A percentile compares a stretch with the other conserved stretches of the same genome.
Conservation (phyloP, 2,113 vertebrate genomes). For the Kryptolebias marmoratus region DNA sequence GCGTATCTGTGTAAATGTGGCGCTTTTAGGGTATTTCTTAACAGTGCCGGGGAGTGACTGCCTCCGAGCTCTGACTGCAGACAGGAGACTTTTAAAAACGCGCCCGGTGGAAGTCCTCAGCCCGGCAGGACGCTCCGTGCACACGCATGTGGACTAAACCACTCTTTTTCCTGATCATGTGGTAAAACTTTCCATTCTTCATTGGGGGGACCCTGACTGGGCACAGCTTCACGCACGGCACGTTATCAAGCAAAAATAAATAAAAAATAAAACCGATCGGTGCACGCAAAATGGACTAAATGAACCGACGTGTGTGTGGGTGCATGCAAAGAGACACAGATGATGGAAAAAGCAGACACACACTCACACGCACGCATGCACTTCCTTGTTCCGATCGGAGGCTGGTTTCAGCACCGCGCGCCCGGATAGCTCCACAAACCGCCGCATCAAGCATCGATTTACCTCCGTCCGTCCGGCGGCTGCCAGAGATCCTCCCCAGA, state of each 20-base stretch:
- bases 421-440: conserved; percentile 67
- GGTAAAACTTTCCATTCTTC: conserved; percentile 70
- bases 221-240: conserved; percentile 14
- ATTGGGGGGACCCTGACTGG: conserved; percentile 45
- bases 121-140: conserved; percentile 33
- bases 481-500: conserved; percentile 52
- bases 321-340: not conserved
- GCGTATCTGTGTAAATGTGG: not conserved
- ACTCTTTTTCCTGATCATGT: conserved; percentile 56
- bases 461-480: conserved; percentile 71
- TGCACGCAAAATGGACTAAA: too few relatives aligned
- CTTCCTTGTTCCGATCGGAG: conserved; percentile 45
- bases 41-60: not conserved
- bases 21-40: not conserved
- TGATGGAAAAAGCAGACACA: not conserved
- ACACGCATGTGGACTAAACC: conserved; percentile 38
- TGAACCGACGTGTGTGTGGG: not conserved
- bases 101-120: conserved; percentile 23
- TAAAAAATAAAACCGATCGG: too few relatives aligned
- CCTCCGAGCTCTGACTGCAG: conserved; percentile 17
- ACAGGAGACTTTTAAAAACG: conserved; percentile 30
- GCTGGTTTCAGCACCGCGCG: conserved; percentile 74
- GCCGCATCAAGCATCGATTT: conserved; percentile 51
- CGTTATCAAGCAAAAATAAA: conserved; percentile 9
- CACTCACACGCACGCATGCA: conserved; percentile 25